Conservation (phyloP, 1,140 invertebrate species). For the Latrodectus geometricus region DNA sequence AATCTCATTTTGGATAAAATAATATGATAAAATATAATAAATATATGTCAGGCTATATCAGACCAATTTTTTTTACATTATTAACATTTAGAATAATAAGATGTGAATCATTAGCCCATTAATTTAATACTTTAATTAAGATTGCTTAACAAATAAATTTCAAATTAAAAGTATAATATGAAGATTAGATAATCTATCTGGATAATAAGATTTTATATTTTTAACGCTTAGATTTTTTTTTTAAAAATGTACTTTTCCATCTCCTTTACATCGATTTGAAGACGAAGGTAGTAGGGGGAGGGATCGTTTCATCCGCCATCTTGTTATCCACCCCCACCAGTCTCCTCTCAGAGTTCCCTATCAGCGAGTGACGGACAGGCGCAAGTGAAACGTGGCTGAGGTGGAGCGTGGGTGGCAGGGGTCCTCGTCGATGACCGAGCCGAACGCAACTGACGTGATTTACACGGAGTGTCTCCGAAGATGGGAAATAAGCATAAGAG, state of each 20-base stretch:
- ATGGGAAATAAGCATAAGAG: conserved; percentile 49
- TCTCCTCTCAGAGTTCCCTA: not conserved
- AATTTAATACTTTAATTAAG: no score
- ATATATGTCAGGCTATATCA: no score
- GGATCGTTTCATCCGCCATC: conserved; percentile 26
- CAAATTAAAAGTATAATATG: no score
- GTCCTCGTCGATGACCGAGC: conserved; percentile 45
- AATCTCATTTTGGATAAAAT: no score
- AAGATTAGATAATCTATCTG: no score
- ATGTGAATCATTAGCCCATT: no score
- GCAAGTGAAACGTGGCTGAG: not conserved
- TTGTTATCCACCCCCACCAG: conserved; percentile 24
- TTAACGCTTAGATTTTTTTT: not conserved
- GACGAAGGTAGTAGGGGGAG: conserved; percentile 1
- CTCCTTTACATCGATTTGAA: conserved; percentile 52
- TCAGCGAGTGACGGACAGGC: conserved; percentile 49
- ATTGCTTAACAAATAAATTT: no score
- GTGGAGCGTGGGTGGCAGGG: not conserved
- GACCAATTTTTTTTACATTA: no score
- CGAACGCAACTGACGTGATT: conserved; percentile 44
- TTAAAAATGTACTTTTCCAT: not conserved
- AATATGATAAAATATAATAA: no score
- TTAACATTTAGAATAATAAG: no score
- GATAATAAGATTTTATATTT: not conserved
- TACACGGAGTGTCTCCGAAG: conserved; percentile 50